These are phyloP conservation scores for Meleagris gallopavo DNA, from an alignment of 2,113 vertebrate genomes.

Conservation along the genomic window DNA sequence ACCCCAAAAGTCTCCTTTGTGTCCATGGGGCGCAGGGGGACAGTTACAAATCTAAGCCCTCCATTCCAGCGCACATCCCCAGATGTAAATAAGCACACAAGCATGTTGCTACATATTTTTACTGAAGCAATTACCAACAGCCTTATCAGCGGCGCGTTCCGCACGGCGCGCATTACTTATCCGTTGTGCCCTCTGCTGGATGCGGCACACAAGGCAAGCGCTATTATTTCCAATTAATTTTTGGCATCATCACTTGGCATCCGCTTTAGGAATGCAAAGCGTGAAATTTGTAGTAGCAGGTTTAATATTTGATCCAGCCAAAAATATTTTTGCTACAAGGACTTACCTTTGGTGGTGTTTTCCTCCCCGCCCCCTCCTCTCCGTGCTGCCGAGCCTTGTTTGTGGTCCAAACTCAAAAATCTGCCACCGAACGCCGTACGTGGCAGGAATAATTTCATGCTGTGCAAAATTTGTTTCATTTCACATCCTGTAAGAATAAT, in stretches of 20 bases:
- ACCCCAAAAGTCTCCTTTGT: background rate
- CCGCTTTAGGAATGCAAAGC: conserved; percentile 80
- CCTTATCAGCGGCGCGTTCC: conserved; percentile 44
- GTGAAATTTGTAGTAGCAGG: conserved; percentile 87
- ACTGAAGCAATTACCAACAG: conserved; percentile 68
- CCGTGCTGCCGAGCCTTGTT: conserved; percentile 63
- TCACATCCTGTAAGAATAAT: conserved; percentile 83
- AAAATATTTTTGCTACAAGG: conserved; percentile 79
- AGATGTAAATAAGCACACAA: conserved; percentile 75
- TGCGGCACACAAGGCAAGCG: conserved; percentile 65
- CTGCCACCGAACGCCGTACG: conserved; percentile 73
- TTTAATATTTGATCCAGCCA: conserved; percentile 85
- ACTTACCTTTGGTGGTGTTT: conserved; percentile 80
- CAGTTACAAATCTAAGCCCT: conserved; percentile 72
- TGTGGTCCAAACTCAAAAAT: conserved; percentile 74
- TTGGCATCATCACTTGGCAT: conserved; percentile 79
- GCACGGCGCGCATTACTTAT: conserved; percentile 43
- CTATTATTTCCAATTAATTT: conserved; percentile 77
- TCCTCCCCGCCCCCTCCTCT: background rate
- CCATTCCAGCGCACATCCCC: conserved; percentile 79
- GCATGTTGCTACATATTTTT: conserved; percentile 79
- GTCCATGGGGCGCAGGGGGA: background rate
- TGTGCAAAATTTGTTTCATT: conserved; percentile 83
- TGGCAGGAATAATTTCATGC: conserved; percentile 84
- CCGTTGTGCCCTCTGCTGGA: conserved; percentile 84